Conservation (phyloP, 2,888 invertebrate species). For the Hesperia comma region DNA sequence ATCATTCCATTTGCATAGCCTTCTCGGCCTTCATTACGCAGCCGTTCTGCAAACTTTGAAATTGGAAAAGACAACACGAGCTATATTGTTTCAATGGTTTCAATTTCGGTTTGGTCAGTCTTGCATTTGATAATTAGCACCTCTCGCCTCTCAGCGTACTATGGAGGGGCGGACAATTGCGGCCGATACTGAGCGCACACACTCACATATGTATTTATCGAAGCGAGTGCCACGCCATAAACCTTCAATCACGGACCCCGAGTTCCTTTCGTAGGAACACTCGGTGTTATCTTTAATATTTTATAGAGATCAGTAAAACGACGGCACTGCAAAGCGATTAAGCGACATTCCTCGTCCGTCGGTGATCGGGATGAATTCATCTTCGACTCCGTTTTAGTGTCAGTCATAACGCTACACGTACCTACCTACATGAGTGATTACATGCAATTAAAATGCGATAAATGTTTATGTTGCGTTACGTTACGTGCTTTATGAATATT, state of each 20-base stretch:
- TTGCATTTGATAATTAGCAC: conserved; percentile 83
- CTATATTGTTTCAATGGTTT: conserved; percentile 82
- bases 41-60: conserved; percentile 82
- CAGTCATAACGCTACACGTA: conserved; percentile 60
- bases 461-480: conserved; percentile 59
- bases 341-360: conserved; percentile 71
- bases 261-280: conserved; percentile 66
- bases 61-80: conserved; percentile 80
- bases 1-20: conserved; percentile 79
- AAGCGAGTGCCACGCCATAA: conserved; percentile 75
- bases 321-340: conserved; percentile 77
- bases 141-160: conserved; percentile 60
- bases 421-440: conserved; percentile 51
- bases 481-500: conserved; percentile 66
- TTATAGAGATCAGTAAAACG: conserved; percentile 83
- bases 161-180: conserved; percentile 48
- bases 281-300: conserved; percentile 83
- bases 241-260: conserved; percentile 72
- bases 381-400: conserved; percentile 53
- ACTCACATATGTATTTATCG: conserved; percentile 74
- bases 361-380: conserved; percentile 54
- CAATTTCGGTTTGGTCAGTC: conserved; percentile 78
- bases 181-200: conserved; percentile 58
- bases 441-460: conserved; percentile 77
- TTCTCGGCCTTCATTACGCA: conserved; percentile 80